phyloP scores from a whole-genome alignment of 2,888 invertebrate species.

The Eurytoma adleriae region DNA sequence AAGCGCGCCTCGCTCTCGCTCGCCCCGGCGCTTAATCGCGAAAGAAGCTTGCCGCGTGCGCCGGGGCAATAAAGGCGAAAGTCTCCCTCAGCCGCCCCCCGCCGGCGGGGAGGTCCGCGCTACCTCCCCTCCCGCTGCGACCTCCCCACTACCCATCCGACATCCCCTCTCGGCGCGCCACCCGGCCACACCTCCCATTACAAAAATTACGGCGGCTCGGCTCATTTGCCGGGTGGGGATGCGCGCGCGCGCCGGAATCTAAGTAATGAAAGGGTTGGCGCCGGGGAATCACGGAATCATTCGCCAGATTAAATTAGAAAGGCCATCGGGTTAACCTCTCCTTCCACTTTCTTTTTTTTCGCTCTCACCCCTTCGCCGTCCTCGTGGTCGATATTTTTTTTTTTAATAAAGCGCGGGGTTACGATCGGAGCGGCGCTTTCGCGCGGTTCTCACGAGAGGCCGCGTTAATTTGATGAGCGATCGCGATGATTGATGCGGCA shows the following conservation, averaged over 20 bases:
- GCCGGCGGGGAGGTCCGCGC: conserved; percentile 44
- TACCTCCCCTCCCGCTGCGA: conserved; percentile 27
- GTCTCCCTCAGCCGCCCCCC: conserved; percentile 15
- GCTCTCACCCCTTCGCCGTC: conserved; percentile 1
- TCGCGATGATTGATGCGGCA: no score
- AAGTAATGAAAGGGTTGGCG: conserved; percentile 73
- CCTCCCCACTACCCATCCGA: neutral
- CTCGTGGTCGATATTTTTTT: neutral
- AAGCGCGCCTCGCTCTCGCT: conserved; percentile 37
- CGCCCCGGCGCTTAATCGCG: conserved; percentile 41
- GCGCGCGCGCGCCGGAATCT: conserved; percentile 53
- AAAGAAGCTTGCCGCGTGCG: conserved; percentile 44
- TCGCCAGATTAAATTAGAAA: conserved; percentile 76
- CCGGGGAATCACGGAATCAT: conserved; percentile 75
- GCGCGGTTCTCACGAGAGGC: no score
- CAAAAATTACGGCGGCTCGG: conserved; percentile 75
- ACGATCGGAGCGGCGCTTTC: neutral
- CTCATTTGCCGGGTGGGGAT: conserved; percentile 62
- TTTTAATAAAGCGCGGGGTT: neutral
- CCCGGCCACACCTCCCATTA: conserved; percentile 76
- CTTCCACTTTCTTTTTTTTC: conserved; percentile 44
- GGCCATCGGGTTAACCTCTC: conserved; percentile 64
- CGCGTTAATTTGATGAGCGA: no score
- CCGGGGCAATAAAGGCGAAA: conserved; percentile 45
- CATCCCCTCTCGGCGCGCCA: conserved; percentile 56